phyloP scores from a whole-genome alignment of 2,113 vertebrate species.

The Mustelus asterias region DNA sequence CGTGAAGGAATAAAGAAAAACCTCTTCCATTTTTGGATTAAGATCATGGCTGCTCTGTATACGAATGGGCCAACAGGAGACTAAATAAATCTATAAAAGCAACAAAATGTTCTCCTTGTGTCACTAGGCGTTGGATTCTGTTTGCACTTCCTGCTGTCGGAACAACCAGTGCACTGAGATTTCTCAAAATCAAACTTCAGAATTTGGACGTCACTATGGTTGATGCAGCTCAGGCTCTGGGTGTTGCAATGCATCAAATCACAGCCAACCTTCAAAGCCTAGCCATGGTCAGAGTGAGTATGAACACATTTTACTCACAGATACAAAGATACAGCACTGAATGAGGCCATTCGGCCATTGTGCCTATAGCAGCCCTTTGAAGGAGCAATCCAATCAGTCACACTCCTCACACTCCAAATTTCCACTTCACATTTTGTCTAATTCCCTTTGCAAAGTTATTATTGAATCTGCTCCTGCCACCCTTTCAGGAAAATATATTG shows the following conservation, averaged over 20 bases:
- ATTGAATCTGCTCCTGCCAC: not conserved
- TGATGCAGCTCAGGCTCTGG: constrained; percentile 54
- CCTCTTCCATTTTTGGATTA: not conserved
- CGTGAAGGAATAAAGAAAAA: not conserved
- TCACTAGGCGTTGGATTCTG: constrained; percentile 60
- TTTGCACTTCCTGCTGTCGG: constrained; percentile 59
- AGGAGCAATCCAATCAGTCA: not conserved
- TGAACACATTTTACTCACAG: not conserved
- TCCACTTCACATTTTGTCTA: not conserved
- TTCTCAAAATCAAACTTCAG: constrained; percentile 61
- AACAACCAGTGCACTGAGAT: constrained; percentile 53
- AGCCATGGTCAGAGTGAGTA: constrained; percentile 54
- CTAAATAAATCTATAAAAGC: not conserved
- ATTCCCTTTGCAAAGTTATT: not conserved
- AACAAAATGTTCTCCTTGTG: not conserved
- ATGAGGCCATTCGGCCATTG: not conserved
- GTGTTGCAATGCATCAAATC: constrained; percentile 58
- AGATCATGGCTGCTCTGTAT: not conserved
- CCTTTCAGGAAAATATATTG: not conserved
- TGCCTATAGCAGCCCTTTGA: not conserved
- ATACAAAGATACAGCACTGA: not conserved
- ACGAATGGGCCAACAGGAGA: not conserved
- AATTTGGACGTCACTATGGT: constrained; percentile 50
- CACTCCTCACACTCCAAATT: not conserved
- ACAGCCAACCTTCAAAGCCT: constrained; percentile 55